Conservation (phyloP, 2,113 vertebrate species). For the Uria lomvia region DNA sequence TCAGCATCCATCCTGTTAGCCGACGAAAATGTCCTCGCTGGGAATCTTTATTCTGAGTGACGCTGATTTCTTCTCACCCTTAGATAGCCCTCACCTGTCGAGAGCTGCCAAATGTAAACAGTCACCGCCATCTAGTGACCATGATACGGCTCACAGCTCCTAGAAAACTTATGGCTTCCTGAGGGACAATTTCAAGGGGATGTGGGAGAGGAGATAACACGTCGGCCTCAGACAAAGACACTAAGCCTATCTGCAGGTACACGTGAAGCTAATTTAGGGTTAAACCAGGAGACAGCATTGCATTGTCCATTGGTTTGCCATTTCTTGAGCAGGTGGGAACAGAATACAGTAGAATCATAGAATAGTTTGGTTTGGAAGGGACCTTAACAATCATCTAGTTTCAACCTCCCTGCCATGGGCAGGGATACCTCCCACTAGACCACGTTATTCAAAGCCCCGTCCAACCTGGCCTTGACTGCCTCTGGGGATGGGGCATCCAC, state of each 20-base stretch:
- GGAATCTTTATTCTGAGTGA: not conserved
- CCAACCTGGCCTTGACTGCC: not conserved
- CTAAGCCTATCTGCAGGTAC: rapidly evolving
- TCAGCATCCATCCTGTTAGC: not conserved
- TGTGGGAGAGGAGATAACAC: rapidly evolving
- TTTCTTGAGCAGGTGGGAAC: not conserved
- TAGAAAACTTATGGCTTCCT: not conserved
- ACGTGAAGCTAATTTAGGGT: rapidly evolving
- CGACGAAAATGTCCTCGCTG: not conserved
- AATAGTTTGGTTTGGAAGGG: not conserved
- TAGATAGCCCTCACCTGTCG: rapidly evolving
- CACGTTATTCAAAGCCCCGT: not conserved
- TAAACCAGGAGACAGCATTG: not conserved
- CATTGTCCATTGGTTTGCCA: rapidly evolving
- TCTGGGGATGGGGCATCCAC: not conserved
- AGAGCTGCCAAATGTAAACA: not conserved
- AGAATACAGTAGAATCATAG: not conserved
- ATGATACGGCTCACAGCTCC: not conserved
- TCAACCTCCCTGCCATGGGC: not conserved
- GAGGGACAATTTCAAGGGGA: rapidly evolving
- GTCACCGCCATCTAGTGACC: conserved; percentile 51
- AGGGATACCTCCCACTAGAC: not conserved
- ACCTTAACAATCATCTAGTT: no score
- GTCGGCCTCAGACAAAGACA: not conserved
- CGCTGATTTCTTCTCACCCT: no score